Evolutionary conservation across 1,140 invertebrate genomes (phyloP), one percentile per base, ranked within the genome.

Genomic region (Neodiprion lecontei): DNA sequence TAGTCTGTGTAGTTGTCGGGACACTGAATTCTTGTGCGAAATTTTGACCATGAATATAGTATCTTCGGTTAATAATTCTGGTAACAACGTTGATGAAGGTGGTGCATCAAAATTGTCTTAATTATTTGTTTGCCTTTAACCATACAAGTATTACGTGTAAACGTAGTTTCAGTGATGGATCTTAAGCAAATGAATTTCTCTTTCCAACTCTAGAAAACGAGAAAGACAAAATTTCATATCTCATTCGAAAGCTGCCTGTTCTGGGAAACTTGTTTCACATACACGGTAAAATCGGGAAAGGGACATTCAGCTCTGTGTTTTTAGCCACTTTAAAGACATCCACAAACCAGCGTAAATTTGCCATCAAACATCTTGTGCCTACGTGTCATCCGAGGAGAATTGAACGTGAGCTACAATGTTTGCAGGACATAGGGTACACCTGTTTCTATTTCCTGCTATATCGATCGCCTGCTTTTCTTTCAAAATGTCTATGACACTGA

Each of bases 271-370:
- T 92, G 74, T 94, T 94, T 83, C 85, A 92, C 77, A 83, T 95
- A 0, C 92, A 94, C 82, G 87, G 88, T 14, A 94, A 94, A 81
- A 92, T 95, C 79, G 94, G 94, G 0, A 93, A 94, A 87, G 95
- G 95, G 7, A 95, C 95, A 0, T 96, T 96, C 75, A 96, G 95
- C 81, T 93, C 92, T 12, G 95, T 96, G 1, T 95, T 93, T 77
- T 82, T 96, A 75, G 95, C 93, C 5, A 92, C 91, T 10, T 81
- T 95, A 40, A 93, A 92, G 75, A 87, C 88, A 73, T 89, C 91
- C 10, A 82, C 89, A 11, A 75, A 85, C 11, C 87, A 91, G 1
- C 85, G 88, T 48, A 88, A 92, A 72, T 96, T 94, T 89, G 95
- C 95, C 1, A 90, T 96, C 28, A 96, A 96, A 84, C 93, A 96